A percentile compares a stretch with the other conserved stretches of the same genome.
These are phyloP conservation scores for Orthonychiurus folsomi DNA, from an alignment of 2,888 invertebrate species.

Conservation along the genomic window DNA sequence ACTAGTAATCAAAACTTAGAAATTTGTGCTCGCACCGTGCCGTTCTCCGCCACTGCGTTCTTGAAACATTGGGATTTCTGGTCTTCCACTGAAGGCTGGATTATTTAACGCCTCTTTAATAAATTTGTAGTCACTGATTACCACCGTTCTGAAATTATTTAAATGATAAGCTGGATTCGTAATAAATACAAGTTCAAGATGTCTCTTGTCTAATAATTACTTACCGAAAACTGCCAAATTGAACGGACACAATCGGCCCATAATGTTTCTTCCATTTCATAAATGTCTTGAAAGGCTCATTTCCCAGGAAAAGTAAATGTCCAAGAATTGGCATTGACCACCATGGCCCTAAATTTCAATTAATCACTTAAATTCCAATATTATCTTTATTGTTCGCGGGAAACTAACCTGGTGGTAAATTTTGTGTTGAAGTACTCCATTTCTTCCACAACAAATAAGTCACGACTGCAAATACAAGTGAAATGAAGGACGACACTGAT, in stretches of 20 bases:
- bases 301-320: slow-evolving; percentile 12
- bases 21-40: slow-evolving; percentile 20
- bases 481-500: too few species aligned
- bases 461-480: too few species aligned
- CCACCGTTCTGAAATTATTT: slow-evolving; percentile 25
- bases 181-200: neutral
- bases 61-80: slow-evolving; percentile 28
- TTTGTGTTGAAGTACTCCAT: too few species aligned
- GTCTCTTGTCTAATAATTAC: neutral
- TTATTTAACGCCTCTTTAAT: slow-evolving; percentile 23
- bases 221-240: slow-evolving; percentile 16
- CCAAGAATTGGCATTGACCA: slow-evolving; percentile 12
- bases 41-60: slow-evolving; percentile 30
- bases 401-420: too few species aligned
- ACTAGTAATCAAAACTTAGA: neutral
- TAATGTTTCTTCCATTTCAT: slow-evolving; percentile 14
- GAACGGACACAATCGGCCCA: slow-evolving; percentile 15
- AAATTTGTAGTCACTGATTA: slow-evolving; percentile 33
- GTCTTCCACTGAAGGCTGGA: slow-evolving; percentile 25
- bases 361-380: too few species aligned
- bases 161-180: slow-evolving; percentile 20
- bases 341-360: too few species aligned
- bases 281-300: slow-evolving; percentile 10
- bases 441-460: too few species aligned
- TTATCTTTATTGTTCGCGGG: too few species aligned